A percentile compares a stretch with the other conserved stretches of the same genome.
Conservation (phyloP, 2,113 vertebrate genomes). For the Perca flavescens region DNA sequence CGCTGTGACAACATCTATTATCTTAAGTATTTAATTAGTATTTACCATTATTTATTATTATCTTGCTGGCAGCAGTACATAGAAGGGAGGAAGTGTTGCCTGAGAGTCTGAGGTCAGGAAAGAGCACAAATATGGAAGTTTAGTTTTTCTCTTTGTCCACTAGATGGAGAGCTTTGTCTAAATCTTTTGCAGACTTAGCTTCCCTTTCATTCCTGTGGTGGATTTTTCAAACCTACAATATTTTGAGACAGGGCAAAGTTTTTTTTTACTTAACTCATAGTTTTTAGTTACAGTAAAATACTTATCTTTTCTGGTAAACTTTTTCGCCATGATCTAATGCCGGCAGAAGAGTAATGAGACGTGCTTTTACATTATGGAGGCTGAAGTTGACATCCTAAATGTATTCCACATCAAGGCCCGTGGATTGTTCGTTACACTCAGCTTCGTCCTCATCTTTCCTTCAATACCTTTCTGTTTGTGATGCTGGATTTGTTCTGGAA, state of each 20-base stretch:
- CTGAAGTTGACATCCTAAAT: slow-evolving; percentile 60
- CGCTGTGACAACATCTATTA: no score
- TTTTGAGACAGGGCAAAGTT: no score
- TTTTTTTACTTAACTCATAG: no score
- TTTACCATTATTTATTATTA: not conserved
- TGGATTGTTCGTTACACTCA: slow-evolving; percentile 74
- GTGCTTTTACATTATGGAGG: slow-evolving; percentile 53
- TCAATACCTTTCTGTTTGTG: not conserved
- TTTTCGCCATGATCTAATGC: not conserved
- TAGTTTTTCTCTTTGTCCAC: slow-evolving; percentile 4
- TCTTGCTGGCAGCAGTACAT: not conserved
- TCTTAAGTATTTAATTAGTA: not conserved
- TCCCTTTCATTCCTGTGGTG: no score
- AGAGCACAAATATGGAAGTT: not conserved
- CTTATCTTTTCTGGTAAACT: no score
- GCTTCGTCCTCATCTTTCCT: slow-evolving; percentile 78
- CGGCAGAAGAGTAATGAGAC: not conserved
- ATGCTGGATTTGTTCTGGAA: not conserved
- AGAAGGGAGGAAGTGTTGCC: no score
- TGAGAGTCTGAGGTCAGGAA: not conserved
- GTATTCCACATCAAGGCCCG: slow-evolving; percentile 64
- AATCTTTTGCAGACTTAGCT: not conserved
- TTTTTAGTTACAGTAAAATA: no score
- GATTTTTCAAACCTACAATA: no score
- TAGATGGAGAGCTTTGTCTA: not conserved